These are phyloP conservation scores for Oplegnathus fasciatus DNA, from an alignment of 2,113 vertebrate species.

Conservation along the genomic window DNA sequence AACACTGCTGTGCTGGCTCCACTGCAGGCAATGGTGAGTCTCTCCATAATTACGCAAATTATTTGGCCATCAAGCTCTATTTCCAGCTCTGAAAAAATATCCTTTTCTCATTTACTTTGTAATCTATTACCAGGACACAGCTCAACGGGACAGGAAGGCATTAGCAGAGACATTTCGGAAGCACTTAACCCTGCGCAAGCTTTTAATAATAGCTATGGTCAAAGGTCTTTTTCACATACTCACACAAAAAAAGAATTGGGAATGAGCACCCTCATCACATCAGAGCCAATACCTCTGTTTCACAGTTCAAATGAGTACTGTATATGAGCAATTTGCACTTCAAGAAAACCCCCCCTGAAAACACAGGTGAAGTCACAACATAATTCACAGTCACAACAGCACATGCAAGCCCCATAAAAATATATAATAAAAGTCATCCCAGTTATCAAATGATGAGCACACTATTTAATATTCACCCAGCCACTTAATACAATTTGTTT, in stretches of 20 bases:
- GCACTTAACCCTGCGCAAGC: slow-evolving; percentile 45
- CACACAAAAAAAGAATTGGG: not conserved
- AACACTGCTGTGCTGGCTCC: not conserved
- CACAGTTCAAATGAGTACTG: slow-evolving; percentile 3
- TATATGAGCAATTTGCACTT: not conserved
- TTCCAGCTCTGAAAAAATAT: slow-evolving; percentile 44
- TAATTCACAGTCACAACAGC: not conserved
- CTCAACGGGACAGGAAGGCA: slow-evolving; percentile 49
- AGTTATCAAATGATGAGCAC: slow-evolving; percentile 44
- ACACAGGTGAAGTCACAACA: not conserved
- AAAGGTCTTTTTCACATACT: slow-evolving; percentile 43
- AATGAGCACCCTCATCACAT: not conserved
- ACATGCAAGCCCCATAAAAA: not conserved
- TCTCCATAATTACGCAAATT: slow-evolving; percentile 54
- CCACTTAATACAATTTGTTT: slow-evolving; percentile 61
- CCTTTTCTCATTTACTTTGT: slow-evolving; percentile 57
- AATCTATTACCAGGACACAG: slow-evolving; percentile 46
- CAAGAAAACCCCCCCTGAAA: not conserved
- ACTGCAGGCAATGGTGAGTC: not conserved
- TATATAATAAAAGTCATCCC: slow-evolving; percentile 31
- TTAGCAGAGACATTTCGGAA: slow-evolving; percentile 42
- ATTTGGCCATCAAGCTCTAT: slow-evolving; percentile 55
- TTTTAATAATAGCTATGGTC: slow-evolving; percentile 32
- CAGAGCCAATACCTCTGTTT: not conserved
- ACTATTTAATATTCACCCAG: slow-evolving; percentile 59